These are phyloP conservation scores for Eupithecia subfuscata DNA, from an alignment of 2,888 invertebrate species.

Conservation along the genomic window DNA sequence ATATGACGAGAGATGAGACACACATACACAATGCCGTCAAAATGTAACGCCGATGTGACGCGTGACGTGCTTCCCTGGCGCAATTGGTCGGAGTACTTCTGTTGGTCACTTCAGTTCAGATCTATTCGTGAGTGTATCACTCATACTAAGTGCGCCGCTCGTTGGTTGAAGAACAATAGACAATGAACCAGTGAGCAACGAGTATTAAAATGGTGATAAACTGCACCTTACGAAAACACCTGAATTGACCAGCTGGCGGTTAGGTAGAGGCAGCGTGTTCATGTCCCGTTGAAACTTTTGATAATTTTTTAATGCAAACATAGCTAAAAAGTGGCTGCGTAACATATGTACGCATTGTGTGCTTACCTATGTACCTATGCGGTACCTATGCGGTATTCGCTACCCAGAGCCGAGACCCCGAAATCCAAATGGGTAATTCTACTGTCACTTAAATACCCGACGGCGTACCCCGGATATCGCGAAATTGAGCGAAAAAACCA, in stretches of 20 bases:
- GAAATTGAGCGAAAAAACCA: too few species aligned
- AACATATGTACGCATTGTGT: too few species aligned
- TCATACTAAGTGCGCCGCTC: neutral
- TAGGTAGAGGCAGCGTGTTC: neutral
- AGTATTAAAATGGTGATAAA: neutral
- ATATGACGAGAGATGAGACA: neutral
- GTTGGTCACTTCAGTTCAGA: too few species aligned
- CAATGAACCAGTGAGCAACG: neutral
- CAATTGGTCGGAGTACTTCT: neutral
- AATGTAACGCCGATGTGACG: neutral
- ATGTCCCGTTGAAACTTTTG: neutral
- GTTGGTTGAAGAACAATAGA: neutral
- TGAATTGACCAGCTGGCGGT: neutral
- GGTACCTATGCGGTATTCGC: too few species aligned
- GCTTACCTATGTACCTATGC: too few species aligned
- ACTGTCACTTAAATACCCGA: too few species aligned
- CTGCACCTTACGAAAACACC: neutral
- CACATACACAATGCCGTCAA: neutral
- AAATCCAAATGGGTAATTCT: too few species aligned
- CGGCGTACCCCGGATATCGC: too few species aligned
- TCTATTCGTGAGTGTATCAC: too few species aligned
- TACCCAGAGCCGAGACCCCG: too few species aligned
- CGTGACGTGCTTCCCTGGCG: neutral
- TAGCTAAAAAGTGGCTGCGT: too few species aligned
- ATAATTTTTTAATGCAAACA: neutral